Conservation (phyloP, 2,888 invertebrate species). For the Diarsia rubi region DNA sequence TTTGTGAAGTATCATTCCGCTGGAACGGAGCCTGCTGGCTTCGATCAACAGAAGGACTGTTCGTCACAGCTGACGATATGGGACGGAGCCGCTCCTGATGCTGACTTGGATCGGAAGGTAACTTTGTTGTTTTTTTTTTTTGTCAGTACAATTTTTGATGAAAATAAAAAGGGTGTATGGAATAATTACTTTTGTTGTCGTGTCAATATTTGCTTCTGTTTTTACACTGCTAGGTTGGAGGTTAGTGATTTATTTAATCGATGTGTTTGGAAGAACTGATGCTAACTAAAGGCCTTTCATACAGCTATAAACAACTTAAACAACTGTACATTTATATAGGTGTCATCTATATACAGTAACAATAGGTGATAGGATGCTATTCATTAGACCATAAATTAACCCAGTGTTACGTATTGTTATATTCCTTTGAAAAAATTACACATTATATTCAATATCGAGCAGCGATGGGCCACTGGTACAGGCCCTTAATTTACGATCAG, state of each 20-base stretch:
- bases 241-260: background rate
- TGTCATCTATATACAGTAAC: no score
- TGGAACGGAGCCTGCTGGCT: constrained; percentile 92
- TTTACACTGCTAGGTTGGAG: background rate
- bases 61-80: constrained; percentile 94
- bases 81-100: constrained; percentile 93
- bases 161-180: background rate
- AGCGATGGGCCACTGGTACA: no score
- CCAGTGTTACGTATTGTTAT: no score
- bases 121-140: background rate
- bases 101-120: constrained; percentile 88
- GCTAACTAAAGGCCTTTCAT: background rate
- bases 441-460: no score
- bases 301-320: background rate
- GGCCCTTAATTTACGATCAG: no score
- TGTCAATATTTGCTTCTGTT: background rate
- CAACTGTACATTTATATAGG: no score
- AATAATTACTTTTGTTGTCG: background rate
- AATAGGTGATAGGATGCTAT: no score
- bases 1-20: constrained; percentile 96
- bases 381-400: no score
- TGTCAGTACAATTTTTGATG: background rate
- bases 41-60: constrained; percentile 93
- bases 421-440: no score
- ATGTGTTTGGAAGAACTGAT: background rate